Evolutionary conservation across 2,113 vertebrate species (phyloP).

Genomic region (Anas platyrhynchos): DNA sequence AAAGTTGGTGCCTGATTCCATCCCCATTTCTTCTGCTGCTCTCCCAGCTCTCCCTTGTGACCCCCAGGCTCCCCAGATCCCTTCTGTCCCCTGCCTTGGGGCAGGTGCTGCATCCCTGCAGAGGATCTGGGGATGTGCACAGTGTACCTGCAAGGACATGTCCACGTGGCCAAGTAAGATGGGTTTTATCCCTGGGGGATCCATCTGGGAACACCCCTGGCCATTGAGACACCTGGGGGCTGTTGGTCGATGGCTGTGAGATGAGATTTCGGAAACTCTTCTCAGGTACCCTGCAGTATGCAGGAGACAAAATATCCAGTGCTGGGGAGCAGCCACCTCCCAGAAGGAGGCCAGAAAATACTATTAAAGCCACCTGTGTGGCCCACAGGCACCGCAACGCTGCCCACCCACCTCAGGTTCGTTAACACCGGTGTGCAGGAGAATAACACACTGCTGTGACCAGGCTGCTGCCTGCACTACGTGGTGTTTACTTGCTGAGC

Average conservation of each 20-base stretch:
- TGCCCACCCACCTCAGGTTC: background rate
- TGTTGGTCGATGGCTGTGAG: background rate
- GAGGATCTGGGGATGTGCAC: background rate
- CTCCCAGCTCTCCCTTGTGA: background rate
- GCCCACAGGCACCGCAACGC: background rate
- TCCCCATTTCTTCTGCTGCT: background rate
- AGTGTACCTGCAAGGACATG: background rate
- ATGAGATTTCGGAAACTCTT: background rate
- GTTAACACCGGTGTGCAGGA: background rate
- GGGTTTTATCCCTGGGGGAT: background rate
- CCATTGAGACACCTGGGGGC: background rate
- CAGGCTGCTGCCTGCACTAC: background rate
- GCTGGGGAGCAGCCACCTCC: background rate
- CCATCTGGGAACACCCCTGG: background rate
- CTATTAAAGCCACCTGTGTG: background rate
- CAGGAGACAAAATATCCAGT: background rate
- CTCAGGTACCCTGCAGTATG: background rate
- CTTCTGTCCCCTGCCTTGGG: fast-evolving
- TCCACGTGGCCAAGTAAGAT: background rate
- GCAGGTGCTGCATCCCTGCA: background rate
- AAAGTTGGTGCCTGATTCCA: background rate
- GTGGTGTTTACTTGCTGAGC: background rate
- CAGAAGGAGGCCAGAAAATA: background rate
- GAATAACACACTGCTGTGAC: background rate
- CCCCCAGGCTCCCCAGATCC: background rate